phyloP scores from a whole-genome alignment of 2,888 invertebrate species.

The Philhelius pedissequus region DNA sequence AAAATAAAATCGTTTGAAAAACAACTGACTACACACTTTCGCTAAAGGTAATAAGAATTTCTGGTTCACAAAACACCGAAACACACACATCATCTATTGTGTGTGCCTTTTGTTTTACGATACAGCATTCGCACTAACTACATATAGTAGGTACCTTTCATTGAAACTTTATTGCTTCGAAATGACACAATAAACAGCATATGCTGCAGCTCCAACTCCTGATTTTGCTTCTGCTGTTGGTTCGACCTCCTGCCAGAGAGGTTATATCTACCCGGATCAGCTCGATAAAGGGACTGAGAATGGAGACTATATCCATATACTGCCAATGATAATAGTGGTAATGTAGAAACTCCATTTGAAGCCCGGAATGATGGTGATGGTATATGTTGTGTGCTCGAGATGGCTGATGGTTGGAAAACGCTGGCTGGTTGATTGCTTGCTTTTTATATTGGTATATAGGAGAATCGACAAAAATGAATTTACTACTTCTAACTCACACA shows the following conservation, averaged over 20 bases:
- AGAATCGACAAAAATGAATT: slow-evolving; percentile 46
- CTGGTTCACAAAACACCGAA: slow-evolving; percentile 19
- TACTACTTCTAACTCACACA: slow-evolving; percentile 50
- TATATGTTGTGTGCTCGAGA: background rate
- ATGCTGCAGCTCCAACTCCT: slow-evolving; percentile 10
- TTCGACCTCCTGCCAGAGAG: background rate
- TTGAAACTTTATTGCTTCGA: slow-evolving; percentile 63
- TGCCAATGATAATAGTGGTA: slow-evolving; percentile 36
- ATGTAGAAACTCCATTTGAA: slow-evolving; percentile 44
- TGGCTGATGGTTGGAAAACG: background rate
- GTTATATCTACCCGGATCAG: slow-evolving; percentile 31
- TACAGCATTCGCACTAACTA: slow-evolving; percentile 50
- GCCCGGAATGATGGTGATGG: background rate
- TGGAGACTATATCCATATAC: background rate
- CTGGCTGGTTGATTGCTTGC: slow-evolving; percentile 38
- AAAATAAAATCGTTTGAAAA: background rate
- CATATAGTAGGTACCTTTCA: slow-evolving; percentile 34
- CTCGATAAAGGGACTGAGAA: background rate
- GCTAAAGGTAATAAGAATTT: slow-evolving; percentile 23
- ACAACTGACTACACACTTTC: background rate
- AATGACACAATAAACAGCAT: slow-evolving; percentile 57
- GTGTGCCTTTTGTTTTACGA: slow-evolving; percentile 55
- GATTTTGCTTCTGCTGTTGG: background rate
- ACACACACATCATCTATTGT: slow-evolving; percentile 27
- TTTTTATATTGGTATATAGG: slow-evolving; percentile 8